Conservation (phyloP, 2,888 invertebrate genomes). For the Corbicula japonica region DNA sequence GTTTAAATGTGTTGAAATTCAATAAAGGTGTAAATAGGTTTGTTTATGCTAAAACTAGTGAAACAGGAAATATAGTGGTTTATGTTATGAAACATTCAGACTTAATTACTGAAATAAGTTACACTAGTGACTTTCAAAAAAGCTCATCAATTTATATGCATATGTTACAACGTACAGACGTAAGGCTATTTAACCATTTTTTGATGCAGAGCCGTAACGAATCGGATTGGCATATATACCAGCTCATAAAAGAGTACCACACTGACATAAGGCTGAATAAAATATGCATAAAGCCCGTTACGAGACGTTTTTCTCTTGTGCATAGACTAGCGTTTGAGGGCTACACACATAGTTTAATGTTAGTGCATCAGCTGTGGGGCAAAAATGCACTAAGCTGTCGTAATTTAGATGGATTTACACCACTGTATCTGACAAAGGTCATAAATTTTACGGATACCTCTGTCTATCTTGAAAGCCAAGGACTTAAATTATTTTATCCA, state of each 20-base stretch:
- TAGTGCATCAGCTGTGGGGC: conserved; percentile 1
- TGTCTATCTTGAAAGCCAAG: not conserved
- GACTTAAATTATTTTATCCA: not conserved
- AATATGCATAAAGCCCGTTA: not conserved
- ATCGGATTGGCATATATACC: not conserved
- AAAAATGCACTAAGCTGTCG: conserved; percentile 1
- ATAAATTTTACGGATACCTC: not conserved
- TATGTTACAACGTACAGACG: not conserved
- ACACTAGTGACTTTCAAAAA: not conserved
- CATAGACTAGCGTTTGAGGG: conserved; percentile 14
- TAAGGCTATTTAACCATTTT: not conserved
- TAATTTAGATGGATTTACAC: conserved; percentile 1
- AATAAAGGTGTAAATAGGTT: not conserved
- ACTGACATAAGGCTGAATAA: not conserved
- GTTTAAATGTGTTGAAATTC: conserved; percentile 1
- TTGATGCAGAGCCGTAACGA: not conserved
- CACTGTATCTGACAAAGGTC: not conserved
- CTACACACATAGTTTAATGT: not conserved
- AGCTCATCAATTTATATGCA: not conserved
- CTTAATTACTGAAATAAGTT: not conserved
- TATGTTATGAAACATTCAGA: not conserved
- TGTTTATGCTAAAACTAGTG: not conserved
- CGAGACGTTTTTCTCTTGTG: not conserved
- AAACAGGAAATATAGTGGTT: not conserved
- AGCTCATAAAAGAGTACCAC: not conserved